These are phyloP conservation scores for Cotesia glomerata DNA, from an alignment of 1,140 invertebrate species.

Conservation along the genomic window DNA sequence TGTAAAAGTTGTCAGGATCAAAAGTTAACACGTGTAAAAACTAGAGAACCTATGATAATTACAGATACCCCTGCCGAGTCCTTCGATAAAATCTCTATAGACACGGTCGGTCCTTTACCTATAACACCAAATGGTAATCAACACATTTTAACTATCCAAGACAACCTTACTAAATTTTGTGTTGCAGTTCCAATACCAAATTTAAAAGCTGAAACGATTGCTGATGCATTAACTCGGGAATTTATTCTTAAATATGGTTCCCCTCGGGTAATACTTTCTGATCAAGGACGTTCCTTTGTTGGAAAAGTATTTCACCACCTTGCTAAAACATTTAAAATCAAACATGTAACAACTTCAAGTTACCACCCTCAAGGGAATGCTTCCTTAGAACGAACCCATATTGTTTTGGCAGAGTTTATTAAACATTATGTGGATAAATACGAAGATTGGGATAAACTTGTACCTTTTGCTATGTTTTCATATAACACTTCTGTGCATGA, in stretches of 20 bases:
- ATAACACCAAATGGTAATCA: background rate
- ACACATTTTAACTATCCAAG: slow-evolving; percentile 37
- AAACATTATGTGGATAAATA: too few relatives aligned
- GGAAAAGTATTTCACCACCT: slow-evolving; percentile 35
- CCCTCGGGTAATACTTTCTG: slow-evolving; percentile 40
- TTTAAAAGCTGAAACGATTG: slow-evolving; percentile 34
- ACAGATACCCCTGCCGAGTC: too few relatives aligned
- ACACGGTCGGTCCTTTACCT: background rate
- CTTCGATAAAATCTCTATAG: too few relatives aligned
- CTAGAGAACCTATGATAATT: too few relatives aligned
- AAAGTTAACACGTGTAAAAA: too few relatives aligned
- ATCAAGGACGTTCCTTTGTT: slow-evolving; percentile 40
- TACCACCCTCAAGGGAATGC: slow-evolving; percentile 34
- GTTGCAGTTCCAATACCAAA: slow-evolving; percentile 30
- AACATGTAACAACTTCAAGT: slow-evolving; percentile 7
- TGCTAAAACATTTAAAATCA: slow-evolving; percentile 34
- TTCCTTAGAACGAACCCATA: slow-evolving; percentile 36
- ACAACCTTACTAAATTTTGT: slow-evolving; percentile 44
- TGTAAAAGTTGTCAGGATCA: too few relatives aligned
- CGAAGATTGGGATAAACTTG: slow-evolving; percentile 48
- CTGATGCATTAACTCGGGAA: slow-evolving; percentile 30
- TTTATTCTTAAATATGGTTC: too few relatives aligned
- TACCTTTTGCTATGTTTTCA: slow-evolving; percentile 9
- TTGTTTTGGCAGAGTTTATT: too few relatives aligned
- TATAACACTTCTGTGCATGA: slow-evolving; percentile 36